A percentile compares a stretch with the other conserved stretches of the same genome.
These are phyloP conservation scores for Phrynocephalus versicolor DNA, from an alignment of 2,113 vertebrate genomes.

Conservation along the genomic window DNA sequence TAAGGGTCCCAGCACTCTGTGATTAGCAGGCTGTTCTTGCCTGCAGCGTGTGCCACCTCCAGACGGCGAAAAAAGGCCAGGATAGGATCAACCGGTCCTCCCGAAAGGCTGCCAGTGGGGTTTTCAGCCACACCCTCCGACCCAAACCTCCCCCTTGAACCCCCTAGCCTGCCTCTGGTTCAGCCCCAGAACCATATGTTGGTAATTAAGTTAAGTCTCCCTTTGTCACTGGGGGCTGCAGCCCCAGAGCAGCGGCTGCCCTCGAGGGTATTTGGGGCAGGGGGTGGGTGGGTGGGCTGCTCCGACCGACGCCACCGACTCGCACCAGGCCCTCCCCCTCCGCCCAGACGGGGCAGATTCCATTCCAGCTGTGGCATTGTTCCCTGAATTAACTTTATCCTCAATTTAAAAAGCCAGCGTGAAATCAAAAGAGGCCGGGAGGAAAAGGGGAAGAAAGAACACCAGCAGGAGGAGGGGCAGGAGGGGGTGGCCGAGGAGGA, in stretches of 20 bases:
- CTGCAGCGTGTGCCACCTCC: slow-evolving; percentile 76
- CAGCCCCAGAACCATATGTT: slow-evolving; percentile 81
- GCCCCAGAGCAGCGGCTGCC: slow-evolving; percentile 69
- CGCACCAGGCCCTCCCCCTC: slow-evolving; percentile 64
- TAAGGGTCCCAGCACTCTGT: slow-evolving; percentile 78
- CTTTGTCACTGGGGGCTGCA: slow-evolving; percentile 71
- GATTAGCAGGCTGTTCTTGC: slow-evolving; percentile 85
- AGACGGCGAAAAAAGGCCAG: slow-evolving; percentile 80
- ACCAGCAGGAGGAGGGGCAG: not conserved
- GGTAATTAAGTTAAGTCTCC: slow-evolving; percentile 79
- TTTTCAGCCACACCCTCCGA: slow-evolving; percentile 77
- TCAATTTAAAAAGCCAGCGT: slow-evolving; percentile 87
- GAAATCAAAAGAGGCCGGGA: slow-evolving; percentile 77
- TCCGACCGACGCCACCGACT: slow-evolving; percentile 65
- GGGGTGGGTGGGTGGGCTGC: slow-evolving; percentile 25
- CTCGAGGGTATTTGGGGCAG: slow-evolving; percentile 62
- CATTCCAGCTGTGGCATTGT: slow-evolving; percentile 84
- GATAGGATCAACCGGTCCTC: slow-evolving; percentile 81
- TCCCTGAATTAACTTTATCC: slow-evolving; percentile 79
- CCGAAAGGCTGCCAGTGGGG: slow-evolving; percentile 79
- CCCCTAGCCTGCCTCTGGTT: slow-evolving; percentile 69
- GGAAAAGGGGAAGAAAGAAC: slow-evolving; percentile 60
- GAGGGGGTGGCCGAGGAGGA: slow-evolving; percentile 40
- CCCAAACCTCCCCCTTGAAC: slow-evolving; percentile 74
- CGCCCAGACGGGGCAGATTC: slow-evolving; percentile 66